These are phyloP conservation scores for Trachelipus rathkii DNA, from an alignment of 1,140 invertebrate genomes.

Conservation along the genomic window DNA sequence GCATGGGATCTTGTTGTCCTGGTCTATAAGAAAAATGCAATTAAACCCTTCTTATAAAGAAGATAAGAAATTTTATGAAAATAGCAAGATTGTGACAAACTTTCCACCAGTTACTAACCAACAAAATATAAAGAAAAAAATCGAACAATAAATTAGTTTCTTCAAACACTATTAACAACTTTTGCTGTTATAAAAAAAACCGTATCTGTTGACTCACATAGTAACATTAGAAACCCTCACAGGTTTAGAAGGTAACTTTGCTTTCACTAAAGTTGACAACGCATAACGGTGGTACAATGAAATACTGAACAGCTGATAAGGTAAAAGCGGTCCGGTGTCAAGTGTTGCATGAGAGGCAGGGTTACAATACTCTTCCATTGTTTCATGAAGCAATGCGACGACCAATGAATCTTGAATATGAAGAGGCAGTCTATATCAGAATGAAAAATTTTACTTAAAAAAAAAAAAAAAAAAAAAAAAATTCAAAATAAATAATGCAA, in stretches of 20 bases:
- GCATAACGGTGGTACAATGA: slow-evolving; percentile 38
- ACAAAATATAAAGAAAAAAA: too few species aligned
- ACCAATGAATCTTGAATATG: slow-evolving; percentile 39
- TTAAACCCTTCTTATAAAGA: too few species aligned
- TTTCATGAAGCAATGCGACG: slow-evolving; percentile 30
- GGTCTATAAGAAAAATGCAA: slow-evolving; percentile 22
- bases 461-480: too few species aligned
- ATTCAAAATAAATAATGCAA: too few species aligned
- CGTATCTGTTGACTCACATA: slow-evolving; percentile 26
- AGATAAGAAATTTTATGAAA: too few species aligned
- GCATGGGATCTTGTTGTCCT: slow-evolving; percentile 38
- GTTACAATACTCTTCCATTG: slow-evolving; percentile 30
- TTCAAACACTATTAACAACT: too few species aligned
- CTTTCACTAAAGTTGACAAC: slow-evolving; percentile 30
- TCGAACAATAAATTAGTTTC: too few species aligned
- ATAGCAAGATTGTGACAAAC: too few species aligned
- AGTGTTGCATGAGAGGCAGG: slow-evolving; percentile 28
- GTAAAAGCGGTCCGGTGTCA: slow-evolving; percentile 32
- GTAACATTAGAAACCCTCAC: slow-evolving; percentile 37
- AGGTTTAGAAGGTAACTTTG: slow-evolving; percentile 33
- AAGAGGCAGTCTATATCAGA: slow-evolving; percentile 27
- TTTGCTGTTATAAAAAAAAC: too few species aligned
- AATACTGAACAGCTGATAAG: slow-evolving; percentile 35
- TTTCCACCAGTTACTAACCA: too few species aligned
- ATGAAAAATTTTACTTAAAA: too few species aligned